These are phyloP conservation scores for Larimichthys crocea DNA, from an alignment of 2,113 vertebrate genomes.

Conservation along the genomic window DNA sequence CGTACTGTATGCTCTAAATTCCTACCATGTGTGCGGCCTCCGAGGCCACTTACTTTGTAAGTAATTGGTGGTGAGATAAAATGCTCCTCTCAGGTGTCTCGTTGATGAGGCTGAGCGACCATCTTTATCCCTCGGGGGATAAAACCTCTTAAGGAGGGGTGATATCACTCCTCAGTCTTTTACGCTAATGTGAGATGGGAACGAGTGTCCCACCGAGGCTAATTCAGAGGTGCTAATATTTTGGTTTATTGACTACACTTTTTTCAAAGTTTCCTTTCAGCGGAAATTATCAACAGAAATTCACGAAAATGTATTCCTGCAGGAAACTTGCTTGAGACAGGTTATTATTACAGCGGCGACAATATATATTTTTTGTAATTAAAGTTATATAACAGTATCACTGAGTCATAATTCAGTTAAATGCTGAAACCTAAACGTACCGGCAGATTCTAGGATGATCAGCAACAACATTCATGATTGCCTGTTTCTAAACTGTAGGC, in stretches of 20 bases:
- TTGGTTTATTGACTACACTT: background rate
- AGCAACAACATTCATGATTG: background rate
- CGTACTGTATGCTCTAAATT: background rate
- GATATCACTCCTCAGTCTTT: conserved; percentile 20
- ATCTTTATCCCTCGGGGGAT: conserved; percentile 17
- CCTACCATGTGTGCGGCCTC: background rate
- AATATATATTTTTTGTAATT: no score
- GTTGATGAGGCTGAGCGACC: conserved; percentile 11
- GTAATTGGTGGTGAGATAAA: background rate
- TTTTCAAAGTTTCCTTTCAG: no score
- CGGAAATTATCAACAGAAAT: no score
- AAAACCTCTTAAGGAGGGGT: conserved; percentile 52
- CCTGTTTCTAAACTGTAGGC: background rate
- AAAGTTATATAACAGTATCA: no score
- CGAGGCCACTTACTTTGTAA: background rate
- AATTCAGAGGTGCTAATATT: background rate
- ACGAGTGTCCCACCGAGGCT: background rate
- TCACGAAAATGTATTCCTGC: no score
- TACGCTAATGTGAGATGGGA: background rate
- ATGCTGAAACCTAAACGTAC: no score
- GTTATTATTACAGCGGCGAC: no score
- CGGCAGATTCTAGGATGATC: no score
- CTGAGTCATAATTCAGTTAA: no score
- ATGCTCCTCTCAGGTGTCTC: conserved; percentile 12
- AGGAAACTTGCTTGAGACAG: no score